Evolutionary conservation across 2,888 invertebrate species (phyloP).

Genomic region (Thera britannica): DNA sequence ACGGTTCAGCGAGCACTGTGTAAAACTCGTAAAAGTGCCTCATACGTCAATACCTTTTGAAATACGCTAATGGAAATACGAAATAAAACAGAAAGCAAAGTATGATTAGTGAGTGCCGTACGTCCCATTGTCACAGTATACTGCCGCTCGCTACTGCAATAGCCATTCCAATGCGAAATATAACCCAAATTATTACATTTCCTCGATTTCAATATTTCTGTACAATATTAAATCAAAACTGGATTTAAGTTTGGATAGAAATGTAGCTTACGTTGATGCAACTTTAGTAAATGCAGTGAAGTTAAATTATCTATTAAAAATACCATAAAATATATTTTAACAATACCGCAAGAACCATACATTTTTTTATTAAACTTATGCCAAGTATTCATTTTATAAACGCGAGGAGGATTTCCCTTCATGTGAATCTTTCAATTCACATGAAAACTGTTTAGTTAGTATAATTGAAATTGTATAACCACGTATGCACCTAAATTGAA

Average conservation of each 20-base stretch:
- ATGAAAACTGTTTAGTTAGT: no score
- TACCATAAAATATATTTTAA: no score
- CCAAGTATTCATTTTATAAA: no score
- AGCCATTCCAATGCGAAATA: conserved; percentile 67
- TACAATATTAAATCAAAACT: conserved; percentile 43
- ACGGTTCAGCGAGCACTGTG: conserved; percentile 66
- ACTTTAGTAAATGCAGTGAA: no score
- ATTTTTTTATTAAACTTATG: no score
- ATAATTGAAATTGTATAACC: no score
- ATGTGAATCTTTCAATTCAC: no score
- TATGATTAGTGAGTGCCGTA: conserved; percentile 83
- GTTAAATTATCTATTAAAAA: no score
- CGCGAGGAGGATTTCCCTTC: no score
- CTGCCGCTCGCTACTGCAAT: conserved; percentile 64
- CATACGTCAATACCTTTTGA: conserved; percentile 84
- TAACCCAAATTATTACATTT: conserved; percentile 34
- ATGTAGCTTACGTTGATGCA: background rate
- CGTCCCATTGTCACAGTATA: conserved; percentile 79
- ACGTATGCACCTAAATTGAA: no score
- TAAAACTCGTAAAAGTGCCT: conserved; percentile 82
- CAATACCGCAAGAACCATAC: no score
- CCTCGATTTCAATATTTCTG: conserved; percentile 18
- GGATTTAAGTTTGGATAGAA: conserved; percentile 27
- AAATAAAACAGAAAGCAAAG: conserved; percentile 85
- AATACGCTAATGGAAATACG: conserved; percentile 84